phyloP scores from a whole-genome alignment of 2,797 vertebrate species.

The Knipowitschia caucasica region DNA sequence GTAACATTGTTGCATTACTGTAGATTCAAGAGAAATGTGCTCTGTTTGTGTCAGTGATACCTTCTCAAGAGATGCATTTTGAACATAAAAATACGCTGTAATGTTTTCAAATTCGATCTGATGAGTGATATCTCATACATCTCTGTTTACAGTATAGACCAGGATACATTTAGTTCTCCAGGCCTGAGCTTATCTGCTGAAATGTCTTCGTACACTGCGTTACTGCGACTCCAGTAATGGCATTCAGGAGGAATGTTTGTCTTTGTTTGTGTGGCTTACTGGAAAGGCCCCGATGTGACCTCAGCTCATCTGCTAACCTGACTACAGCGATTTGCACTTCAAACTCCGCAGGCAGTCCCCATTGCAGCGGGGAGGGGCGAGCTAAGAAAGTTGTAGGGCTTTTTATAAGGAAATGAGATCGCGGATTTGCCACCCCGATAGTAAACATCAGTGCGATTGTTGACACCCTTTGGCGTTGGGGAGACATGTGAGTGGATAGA shows the following conservation, averaged over 20 bases:
- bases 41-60: too few species aligned
- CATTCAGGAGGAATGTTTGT: constrained; percentile 88
- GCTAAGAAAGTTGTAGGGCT: constrained; percentile 48
- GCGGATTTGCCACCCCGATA: constrained; percentile 71
- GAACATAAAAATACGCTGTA: too few species aligned
- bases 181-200: constrained; percentile 63
- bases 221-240: constrained; percentile 82
- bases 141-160: neutral
- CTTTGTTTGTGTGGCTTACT: constrained; percentile 79
- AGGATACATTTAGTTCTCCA: too few species aligned
- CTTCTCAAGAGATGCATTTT: too few species aligned
- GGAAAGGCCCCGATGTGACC: constrained; percentile 79
- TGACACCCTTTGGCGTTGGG: constrained; percentile 55
- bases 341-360: constrained; percentile 85
- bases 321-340: constrained; percentile 86
- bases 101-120: too few species aligned
- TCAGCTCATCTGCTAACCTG: constrained; percentile 85
- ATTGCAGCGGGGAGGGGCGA: constrained; percentile 30
- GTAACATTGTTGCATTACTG: too few species aligned
- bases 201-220: constrained; percentile 64
- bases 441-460: constrained; percentile 71
- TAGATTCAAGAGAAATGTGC: too few species aligned
- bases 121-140: neutral
- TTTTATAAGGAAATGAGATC: constrained; percentile 86
- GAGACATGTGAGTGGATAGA: constrained; percentile 21